A percentile compares a stretch with the other conserved stretches of the same genome.
Evolutionary conservation across 2,113 vertebrate species (phyloP).

Genomic region (Urocolius indicus): DNA sequence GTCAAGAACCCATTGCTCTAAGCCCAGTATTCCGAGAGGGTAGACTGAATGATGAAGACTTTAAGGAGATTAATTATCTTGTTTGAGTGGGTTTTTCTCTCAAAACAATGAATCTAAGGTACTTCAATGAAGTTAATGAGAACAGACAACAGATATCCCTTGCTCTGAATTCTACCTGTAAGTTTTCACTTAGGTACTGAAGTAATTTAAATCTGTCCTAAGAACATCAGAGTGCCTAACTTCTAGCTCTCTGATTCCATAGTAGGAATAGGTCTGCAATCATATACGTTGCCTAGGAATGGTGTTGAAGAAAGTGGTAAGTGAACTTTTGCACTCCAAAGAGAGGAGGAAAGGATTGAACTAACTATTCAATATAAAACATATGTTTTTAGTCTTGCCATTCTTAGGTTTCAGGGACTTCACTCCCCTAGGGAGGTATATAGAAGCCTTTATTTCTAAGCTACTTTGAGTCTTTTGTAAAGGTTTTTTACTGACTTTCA

Average conservation of each 20-base stretch:
- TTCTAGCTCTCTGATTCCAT: not conserved
- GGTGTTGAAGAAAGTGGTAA: not conserved
- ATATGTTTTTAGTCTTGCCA: not conserved
- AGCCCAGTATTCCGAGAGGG: not conserved
- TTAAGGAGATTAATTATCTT: not conserved
- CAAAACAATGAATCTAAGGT: not conserved
- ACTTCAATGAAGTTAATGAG: not conserved
- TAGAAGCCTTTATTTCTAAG: not conserved
- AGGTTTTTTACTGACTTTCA: not conserved
- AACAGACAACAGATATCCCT: not conserved
- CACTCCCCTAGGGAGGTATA: not conserved
- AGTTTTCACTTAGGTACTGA: not conserved
- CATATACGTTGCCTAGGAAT: not conserved
- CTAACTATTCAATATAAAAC: not conserved
- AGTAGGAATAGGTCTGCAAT: not conserved
- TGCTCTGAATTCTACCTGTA: not conserved
- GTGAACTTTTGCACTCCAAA: not conserved
- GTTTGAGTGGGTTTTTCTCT: not conserved
- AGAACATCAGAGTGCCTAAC: not conserved
- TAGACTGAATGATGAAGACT: not conserved
- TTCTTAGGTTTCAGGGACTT: not conserved
- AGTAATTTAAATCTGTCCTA: not conserved
- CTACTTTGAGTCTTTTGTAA: not conserved
- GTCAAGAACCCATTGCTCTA: not conserved
- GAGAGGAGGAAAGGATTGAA: not conserved